These are phyloP conservation scores for Adelphocoris suturalis DNA, from an alignment of 2,888 invertebrate genomes.

Conservation along the genomic window DNA sequence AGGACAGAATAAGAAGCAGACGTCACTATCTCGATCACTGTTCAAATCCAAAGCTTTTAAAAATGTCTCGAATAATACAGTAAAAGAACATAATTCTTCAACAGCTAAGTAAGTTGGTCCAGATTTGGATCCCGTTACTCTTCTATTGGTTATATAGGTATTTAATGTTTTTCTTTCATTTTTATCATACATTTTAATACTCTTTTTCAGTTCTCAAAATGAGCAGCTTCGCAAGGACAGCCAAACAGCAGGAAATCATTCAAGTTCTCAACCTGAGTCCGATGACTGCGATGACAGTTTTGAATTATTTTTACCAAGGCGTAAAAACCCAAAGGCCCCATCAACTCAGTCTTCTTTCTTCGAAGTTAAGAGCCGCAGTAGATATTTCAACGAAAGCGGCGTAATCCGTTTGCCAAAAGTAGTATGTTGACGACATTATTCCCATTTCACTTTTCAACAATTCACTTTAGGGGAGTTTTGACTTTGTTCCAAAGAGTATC, in stretches of 20 bases:
- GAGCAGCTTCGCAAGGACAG: not conserved
- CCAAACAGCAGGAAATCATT: not conserved
- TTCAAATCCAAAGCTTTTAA: constrained; percentile 26
- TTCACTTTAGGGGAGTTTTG: too few relatives aligned
- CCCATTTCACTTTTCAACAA: too few relatives aligned
- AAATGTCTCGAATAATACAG: not conserved
- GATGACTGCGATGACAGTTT: constrained; percentile 69
- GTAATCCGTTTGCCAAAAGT: constrained; percentile 55
- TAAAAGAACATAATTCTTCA: not conserved
- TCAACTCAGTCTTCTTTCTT: constrained; percentile 23
- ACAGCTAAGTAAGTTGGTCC: not conserved
- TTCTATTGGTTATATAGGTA: too few relatives aligned
- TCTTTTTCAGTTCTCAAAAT: not conserved
- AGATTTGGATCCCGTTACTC: too few relatives aligned
- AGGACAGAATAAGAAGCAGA: constrained; percentile 24
- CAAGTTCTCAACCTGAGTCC: constrained; percentile 22
- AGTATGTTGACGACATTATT: constrained; percentile 33
- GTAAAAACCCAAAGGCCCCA: not conserved
- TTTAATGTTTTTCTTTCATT: not conserved
- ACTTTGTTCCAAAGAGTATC: too few relatives aligned
- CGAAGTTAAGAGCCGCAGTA: constrained; percentile 15
- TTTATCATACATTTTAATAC: not conserved
- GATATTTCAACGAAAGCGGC: constrained; percentile 50
- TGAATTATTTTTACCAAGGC: constrained; percentile 62
- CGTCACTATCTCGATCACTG: constrained; percentile 48